Percentiles rank a stretch among this genome's conserved stretches.
Conservation (phyloP, 1,140 invertebrate genomes). For the Drosophila equinoxialis region DNA sequence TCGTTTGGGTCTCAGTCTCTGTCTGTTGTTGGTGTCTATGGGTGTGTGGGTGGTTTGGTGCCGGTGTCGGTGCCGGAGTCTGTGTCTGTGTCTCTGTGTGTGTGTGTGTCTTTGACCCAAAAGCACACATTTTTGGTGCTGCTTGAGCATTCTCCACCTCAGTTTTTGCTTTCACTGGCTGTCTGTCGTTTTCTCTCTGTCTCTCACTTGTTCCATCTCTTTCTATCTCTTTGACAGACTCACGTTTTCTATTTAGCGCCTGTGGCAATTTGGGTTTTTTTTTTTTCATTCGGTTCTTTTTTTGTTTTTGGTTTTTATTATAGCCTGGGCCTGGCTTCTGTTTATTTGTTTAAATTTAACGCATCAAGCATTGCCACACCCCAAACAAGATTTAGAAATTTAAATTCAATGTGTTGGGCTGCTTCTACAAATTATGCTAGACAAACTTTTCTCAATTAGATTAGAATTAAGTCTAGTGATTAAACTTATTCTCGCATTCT, state of each 20-base stretch:
- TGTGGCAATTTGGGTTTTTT: slow-evolving; percentile 42
- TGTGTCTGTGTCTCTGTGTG: slow-evolving; percentile 49
- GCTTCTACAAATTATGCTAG: slow-evolving; percentile 3
- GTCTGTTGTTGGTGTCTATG: slow-evolving; percentile 46
- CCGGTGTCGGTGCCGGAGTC: slow-evolving; percentile 28
- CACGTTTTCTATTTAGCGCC: slow-evolving; percentile 49
- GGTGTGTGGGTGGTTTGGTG: slow-evolving; percentile 14
- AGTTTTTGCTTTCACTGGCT: not conserved
- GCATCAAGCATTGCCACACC: slow-evolving; percentile 42
- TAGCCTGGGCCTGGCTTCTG: slow-evolving; percentile 55
- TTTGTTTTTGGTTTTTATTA: slow-evolving; percentile 60
- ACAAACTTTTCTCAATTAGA: slow-evolving; percentile 11
- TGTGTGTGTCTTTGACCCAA: slow-evolving; percentile 73
- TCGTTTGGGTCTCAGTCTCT: slow-evolving; percentile 63
- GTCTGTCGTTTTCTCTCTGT: not conserved
- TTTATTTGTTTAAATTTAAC: slow-evolving; percentile 82
- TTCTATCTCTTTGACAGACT: slow-evolving; percentile 9
- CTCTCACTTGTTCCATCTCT: not conserved
- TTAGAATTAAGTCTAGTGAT: slow-evolving; percentile 10
- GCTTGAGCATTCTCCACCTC: slow-evolving; percentile 39
- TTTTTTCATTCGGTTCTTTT: not conserved
- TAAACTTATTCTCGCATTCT: slow-evolving; percentile 5
- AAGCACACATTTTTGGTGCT: slow-evolving; percentile 66
- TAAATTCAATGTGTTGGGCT: slow-evolving; percentile 10
- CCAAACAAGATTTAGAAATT: slow-evolving; percentile 3